Evolutionary conservation across 1,140 invertebrate genomes (phyloP).

Genomic region (Penaeus indicus): DNA sequence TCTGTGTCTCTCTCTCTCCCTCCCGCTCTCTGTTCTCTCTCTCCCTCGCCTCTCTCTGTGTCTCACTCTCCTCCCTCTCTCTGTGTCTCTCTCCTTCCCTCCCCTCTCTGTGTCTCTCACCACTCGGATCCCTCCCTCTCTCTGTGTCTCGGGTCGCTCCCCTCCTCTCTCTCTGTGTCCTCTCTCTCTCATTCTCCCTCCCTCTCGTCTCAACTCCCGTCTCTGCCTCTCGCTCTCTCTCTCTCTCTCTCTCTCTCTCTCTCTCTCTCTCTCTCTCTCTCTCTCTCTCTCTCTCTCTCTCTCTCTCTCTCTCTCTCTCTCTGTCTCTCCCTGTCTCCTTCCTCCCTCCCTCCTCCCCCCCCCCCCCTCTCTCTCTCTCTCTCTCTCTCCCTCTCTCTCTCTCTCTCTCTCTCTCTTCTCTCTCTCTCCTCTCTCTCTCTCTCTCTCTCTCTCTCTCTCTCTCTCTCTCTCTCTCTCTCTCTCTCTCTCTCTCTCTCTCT

Average conservation of each 20-base stretch:
- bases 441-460: background rate
- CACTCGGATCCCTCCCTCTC: background rate
- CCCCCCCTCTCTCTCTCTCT: background rate
- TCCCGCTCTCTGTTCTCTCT: no score
- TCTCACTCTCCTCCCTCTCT: no score
- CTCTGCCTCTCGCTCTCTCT: background rate
- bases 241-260: background rate
- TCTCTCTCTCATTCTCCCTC: background rate
- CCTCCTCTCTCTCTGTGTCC: no score
- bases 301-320: constrained; percentile 7
- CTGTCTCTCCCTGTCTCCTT: background rate
- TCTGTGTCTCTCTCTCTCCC: no score
- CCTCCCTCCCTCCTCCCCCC: background rate
- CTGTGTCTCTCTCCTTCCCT: no score
- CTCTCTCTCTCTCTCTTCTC: background rate
- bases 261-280: constrained; percentile 12
- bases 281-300: constrained; percentile 13
- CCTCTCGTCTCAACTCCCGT: background rate
- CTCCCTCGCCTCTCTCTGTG: no score
- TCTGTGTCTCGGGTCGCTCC: no score
- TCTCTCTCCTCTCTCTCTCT: background rate
- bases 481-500: background rate
- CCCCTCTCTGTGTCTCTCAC: no score
- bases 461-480: background rate
- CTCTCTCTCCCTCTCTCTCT: no score